A percentile compares a stretch with the other conserved stretches of the same genome.
These are phyloP conservation scores for Halcyon leucocephala DNA, from an alignment of 2,797 vertebrate species.

Conservation along the genomic window DNA sequence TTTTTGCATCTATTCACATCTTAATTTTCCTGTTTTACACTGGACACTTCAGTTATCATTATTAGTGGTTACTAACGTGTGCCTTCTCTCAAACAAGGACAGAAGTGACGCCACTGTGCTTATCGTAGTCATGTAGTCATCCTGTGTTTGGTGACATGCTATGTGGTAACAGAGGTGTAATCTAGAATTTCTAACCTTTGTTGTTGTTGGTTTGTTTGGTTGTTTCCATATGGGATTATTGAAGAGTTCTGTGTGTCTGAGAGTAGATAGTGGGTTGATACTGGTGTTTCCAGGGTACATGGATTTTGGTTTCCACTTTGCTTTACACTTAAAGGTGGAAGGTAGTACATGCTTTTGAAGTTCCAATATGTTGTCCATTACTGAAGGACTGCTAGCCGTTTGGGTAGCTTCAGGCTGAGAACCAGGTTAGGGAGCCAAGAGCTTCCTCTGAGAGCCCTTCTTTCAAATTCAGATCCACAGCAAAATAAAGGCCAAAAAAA, in stretches of 20 bases:
- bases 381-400: background rate
- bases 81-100: background rate
- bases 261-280: background rate
- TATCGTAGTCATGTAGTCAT: background rate
- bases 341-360: background rate
- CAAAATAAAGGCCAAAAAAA: background rate
- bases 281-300: background rate
- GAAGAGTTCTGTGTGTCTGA: background rate
- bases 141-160: background rate
- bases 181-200: background rate
- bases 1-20: background rate
- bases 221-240: background rate
- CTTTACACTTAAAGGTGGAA: background rate
- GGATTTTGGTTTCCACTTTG: background rate
- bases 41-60: background rate
- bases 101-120: background rate
- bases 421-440: background rate
- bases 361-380: accelerated
- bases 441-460: background rate
- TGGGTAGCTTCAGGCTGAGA: background rate
- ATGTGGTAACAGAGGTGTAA: background rate
- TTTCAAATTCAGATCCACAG: background rate
- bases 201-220: too few relatives aligned
- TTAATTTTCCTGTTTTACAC: background rate
- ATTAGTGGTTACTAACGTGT: background rate